Conservation (phyloP, 2,888 invertebrate species). For the Bembecia ichneumoniformis region DNA sequence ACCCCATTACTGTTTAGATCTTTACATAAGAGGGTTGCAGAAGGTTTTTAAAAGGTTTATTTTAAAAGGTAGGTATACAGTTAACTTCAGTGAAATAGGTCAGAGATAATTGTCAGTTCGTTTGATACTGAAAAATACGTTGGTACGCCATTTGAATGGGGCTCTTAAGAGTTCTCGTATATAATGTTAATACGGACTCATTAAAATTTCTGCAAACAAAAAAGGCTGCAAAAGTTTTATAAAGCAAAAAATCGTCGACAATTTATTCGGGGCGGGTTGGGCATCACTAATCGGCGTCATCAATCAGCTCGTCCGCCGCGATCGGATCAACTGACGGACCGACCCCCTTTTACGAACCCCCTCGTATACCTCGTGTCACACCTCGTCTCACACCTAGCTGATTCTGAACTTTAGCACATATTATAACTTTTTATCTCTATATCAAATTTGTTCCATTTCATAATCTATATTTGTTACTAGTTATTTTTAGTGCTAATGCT, state of each 20-base stretch:
- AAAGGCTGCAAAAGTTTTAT: constrained; percentile 37
- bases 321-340: constrained; percentile 65
- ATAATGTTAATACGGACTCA: constrained; percentile 14
- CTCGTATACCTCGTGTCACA: constrained; percentile 12
- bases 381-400: not conserved
- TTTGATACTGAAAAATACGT: too few relatives aligned
- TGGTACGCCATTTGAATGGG: too few relatives aligned
- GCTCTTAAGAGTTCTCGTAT: not conserved
- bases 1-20: too few relatives aligned
- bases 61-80: too few relatives aligned
- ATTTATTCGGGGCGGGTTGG: constrained; percentile 65
- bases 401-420: not conserved
- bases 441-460: too few relatives aligned
- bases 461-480: too few relatives aligned
- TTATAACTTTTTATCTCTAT: too few relatives aligned
- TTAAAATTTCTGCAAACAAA: constrained; percentile 32
- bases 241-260: constrained; percentile 62
- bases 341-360: constrained; percentile 16
- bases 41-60: too few relatives aligned
- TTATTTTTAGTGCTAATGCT: too few relatives aligned
- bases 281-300: constrained; percentile 71
- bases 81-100: constrained; percentile 1
- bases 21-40: too few relatives aligned
- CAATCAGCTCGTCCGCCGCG: constrained; percentile 58
- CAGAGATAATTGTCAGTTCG: constrained; percentile 1